Percentiles rank a stretch among this genome's conserved stretches.
Evolutionary conservation across 2,888 invertebrate genomes (phyloP).

Genomic region (Folsomia manolachei): DNA sequence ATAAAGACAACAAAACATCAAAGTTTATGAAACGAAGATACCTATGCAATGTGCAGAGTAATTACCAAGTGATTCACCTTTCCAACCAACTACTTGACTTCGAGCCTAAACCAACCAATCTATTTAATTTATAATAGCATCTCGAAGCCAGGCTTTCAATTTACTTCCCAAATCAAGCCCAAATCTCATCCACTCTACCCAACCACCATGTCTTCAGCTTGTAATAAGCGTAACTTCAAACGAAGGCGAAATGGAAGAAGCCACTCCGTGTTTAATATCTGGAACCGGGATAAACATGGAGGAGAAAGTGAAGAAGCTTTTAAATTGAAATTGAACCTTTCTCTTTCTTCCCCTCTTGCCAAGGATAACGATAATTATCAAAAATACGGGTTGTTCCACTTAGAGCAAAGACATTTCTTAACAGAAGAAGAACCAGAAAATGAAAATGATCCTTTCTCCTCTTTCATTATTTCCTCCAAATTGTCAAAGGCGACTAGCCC

Average conservation of each 20-base stretch:
- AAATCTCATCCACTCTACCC: no score
- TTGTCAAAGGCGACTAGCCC: conserved; percentile 2
- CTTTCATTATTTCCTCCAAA: neutral
- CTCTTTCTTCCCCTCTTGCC: no score
- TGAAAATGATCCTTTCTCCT: neutral
- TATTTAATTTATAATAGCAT: no score
- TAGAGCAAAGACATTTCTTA: neutral
- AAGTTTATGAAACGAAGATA: no score
- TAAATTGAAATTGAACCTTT: neutral
- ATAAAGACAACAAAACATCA: no score
- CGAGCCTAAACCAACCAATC: no score
- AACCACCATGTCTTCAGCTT: conserved; percentile 4
- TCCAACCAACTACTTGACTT: no score
- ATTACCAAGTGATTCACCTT: no score
- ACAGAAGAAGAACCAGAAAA: no score
- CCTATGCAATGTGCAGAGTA: no score
- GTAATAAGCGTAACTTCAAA: conserved; percentile 14
- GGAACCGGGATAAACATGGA: conserved; percentile 10
- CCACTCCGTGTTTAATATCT: conserved; percentile 11
- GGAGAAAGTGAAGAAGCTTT: neutral
- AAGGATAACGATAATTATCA: conserved; percentile 3
- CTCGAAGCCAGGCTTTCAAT: no score
- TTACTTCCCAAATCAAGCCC: no score
- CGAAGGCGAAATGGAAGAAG: conserved; percentile 15
- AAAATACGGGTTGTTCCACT: conserved; percentile 15